These are phyloP conservation scores for Microchirus variegatus DNA, from an alignment of 2,797 vertebrate species.

Conservation along the genomic window DNA sequence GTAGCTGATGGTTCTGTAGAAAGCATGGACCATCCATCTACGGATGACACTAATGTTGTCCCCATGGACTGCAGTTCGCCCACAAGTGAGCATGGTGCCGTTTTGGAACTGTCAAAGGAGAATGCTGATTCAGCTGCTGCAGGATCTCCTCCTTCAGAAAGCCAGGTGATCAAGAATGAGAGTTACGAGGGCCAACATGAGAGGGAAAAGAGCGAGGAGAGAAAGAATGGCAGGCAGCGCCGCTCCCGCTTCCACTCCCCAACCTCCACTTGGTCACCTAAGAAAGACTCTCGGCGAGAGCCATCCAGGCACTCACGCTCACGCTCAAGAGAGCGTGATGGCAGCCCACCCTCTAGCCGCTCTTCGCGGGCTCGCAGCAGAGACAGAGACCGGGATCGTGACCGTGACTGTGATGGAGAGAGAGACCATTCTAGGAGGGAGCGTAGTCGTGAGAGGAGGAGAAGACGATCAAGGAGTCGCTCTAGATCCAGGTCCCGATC, in stretches of 20 bases:
- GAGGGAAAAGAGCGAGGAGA: slow-evolving; percentile 73
- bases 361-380: slow-evolving; percentile 85
- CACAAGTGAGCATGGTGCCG: slow-evolving; percentile 77
- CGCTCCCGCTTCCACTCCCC: slow-evolving; percentile 95
- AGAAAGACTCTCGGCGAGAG: slow-evolving; percentile 79
- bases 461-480: slow-evolving; percentile 85
- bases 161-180: slow-evolving; percentile 49
- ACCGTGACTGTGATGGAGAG: slow-evolving; percentile 76
- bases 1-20: slow-evolving; percentile 16
- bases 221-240: slow-evolving; percentile 84
- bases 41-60: slow-evolving; percentile 87
- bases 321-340: slow-evolving; percentile 67
- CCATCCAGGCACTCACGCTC: slow-evolving; percentile 82
- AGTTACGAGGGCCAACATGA: slow-evolving; percentile 58
- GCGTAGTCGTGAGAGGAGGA: slow-evolving; percentile 79
- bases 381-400: slow-evolving; percentile 51
- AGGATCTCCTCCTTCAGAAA: slow-evolving; percentile 44
- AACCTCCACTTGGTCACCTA: slow-evolving; percentile 93
- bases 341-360: slow-evolving; percentile 72
- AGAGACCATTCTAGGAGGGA: slow-evolving; percentile 74
- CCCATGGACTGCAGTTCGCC: slow-evolving; percentile 94
- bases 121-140: slow-evolving; percentile 5
- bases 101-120: slow-evolving; percentile 32
- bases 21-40: slow-evolving; percentile 42
- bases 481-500: slow-evolving; percentile 83